phyloP scores from a whole-genome alignment of 1,140 invertebrate genomes.

The Zeugodacus cucurbitae region DNA sequence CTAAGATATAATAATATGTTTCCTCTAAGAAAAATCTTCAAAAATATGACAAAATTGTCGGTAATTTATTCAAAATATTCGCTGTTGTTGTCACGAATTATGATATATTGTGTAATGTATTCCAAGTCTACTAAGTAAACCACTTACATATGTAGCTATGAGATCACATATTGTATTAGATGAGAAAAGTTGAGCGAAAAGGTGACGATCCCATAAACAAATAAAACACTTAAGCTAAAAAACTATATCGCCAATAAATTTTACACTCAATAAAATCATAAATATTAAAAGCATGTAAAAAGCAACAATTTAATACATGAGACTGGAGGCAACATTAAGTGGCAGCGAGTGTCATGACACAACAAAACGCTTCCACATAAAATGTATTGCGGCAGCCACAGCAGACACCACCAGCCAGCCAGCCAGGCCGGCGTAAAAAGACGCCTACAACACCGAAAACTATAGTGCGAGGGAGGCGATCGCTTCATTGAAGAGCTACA shows the following conservation, averaged over 20 bases:
- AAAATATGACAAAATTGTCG: too few relatives aligned
- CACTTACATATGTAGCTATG: too few relatives aligned
- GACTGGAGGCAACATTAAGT: neutral
- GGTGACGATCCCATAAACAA: neutral
- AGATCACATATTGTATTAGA: neutral
- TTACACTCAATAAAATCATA: constrained; percentile 37
- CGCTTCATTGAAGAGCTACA: neutral
- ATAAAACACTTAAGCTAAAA: constrained; percentile 11
- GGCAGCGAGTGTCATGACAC: constrained; percentile 14
- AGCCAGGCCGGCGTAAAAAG: neutral
- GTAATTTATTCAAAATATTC: too few relatives aligned
- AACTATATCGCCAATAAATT: constrained; percentile 27
- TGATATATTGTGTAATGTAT: too few relatives aligned
- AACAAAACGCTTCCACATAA: constrained; percentile 25
- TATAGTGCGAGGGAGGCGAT: neutral
- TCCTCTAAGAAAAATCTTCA: too few relatives aligned
- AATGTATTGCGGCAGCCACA: neutral
- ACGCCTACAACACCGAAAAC: neutral
- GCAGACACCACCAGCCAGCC: neutral
- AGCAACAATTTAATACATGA: neutral
- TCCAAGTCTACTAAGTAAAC: too few relatives aligned
- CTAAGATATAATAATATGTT: too few relatives aligned
- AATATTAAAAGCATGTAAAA: constrained; percentile 12
- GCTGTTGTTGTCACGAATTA: too few relatives aligned
- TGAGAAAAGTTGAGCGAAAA: neutral